Evolutionary conservation across 2,113 vertebrate species (phyloP), one percentile per base, ranked within the genome.

Genomic region (Thamnaconus septentrionalis): DNA sequence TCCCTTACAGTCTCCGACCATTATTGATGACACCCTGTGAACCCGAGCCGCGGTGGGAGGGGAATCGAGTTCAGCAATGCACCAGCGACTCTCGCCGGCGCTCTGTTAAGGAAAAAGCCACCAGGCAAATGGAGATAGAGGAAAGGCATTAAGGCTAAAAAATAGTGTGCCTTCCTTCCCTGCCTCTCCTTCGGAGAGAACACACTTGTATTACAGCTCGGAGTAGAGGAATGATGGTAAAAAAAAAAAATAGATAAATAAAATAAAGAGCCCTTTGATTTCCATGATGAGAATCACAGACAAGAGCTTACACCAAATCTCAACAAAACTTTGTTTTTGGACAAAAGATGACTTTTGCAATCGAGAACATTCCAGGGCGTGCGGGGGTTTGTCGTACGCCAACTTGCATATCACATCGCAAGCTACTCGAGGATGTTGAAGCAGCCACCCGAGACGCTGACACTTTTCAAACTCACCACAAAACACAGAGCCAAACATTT

Each of bases 21-120:
- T 78, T 80, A 86, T 85, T 87, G 88, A 83, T 74, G 72, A 84
- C 48, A 74, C 43, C 59, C 67, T 81, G 70, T 80, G 78, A 86
- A 87, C 62, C 83, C 78, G 69, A 73, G 63, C 41, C 63, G 58
- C 75, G 66, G 84, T 67, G 50, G 81, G 77, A 69, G 81, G 79
- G 62, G 66, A 68, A 79, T 78, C 63, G 76, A 79, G 82, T 85
- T 78, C 60, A n/a, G 69, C 69, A 73, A 82, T 68, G 77, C 64
- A 73, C 66, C 53, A 68, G 75, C 69, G 73, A 71, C 61, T 82
- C 72, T 73, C 66, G 60, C 72, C 71, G 64, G 64, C 1, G 5
- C 42, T 75, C 61, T 75, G 69, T 75, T 69, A 71, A 61, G 60
- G 61, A 71, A 80, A 31, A 31, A 82, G 72, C 67, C 56, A 66